Percentiles rank a stretch among this genome's conserved stretches.
phyloP scores from a whole-genome alignment of 1,140 invertebrate species.

The Sitobion miscanthi region DNA sequence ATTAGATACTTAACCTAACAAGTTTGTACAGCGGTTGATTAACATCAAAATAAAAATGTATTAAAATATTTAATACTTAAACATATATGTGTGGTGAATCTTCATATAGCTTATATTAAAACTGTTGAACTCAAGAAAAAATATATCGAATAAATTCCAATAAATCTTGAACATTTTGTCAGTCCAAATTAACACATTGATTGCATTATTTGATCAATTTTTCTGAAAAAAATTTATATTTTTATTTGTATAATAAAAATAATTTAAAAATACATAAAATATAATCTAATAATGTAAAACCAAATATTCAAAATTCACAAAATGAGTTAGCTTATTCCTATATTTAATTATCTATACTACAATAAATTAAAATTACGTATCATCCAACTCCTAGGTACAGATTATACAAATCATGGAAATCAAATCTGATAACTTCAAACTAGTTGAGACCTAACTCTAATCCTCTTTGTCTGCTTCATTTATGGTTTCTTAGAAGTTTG shows the following conservation, averaged over 20 bases:
- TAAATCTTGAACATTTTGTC: too few relatives aligned
- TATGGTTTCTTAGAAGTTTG: constrained; percentile 16
- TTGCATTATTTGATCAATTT: background rate
- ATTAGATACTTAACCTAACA: background rate
- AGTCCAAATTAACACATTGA: too few relatives aligned
- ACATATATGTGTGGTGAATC: background rate
- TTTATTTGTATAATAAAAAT: background rate
- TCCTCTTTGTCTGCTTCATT: background rate
- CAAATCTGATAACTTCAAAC: background rate
- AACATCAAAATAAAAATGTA: background rate
- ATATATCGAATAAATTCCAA: too few relatives aligned
- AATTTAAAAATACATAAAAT: background rate
- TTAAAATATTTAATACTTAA: background rate
- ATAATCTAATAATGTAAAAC: background rate
- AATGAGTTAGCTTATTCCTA: background rate
- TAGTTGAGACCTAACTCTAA: background rate
- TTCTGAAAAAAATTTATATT: background rate
- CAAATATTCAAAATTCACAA: background rate
- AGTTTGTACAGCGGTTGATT: background rate
- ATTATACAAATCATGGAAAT: background rate
- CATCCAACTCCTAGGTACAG: background rate
- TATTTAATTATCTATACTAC: background rate
- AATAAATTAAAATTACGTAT: background rate
- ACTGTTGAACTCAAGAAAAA: too few relatives aligned
- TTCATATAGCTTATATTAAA: too few relatives aligned